Evolutionary conservation across 1,140 invertebrate genomes (phyloP).

Genomic region (Brachionus rotundiformis): DNA sequence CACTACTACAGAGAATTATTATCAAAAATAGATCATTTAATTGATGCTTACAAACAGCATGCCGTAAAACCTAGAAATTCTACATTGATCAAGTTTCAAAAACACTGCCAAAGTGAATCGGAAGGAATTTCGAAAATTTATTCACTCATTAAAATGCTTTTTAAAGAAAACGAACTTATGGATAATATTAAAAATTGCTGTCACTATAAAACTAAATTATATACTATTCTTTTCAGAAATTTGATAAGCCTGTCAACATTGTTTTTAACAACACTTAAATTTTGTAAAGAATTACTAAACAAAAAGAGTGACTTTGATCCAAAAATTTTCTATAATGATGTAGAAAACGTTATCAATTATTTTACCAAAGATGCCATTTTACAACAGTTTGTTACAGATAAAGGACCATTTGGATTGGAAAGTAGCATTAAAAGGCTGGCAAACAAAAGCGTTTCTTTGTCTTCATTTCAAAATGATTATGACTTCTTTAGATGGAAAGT

Average conservation of each 20-base stretch:
- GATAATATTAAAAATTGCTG: slow-evolving; percentile 8
- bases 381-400: neutral
- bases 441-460: slow-evolving; percentile 1
- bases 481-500: slow-evolving; percentile 25
- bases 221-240: neutral
- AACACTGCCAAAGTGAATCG: neutral
- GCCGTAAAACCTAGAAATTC: neutral
- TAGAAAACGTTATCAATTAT: neutral
- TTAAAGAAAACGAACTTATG: slow-evolving; percentile 14
- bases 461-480: slow-evolving; percentile 27
- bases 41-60: neutral
- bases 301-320: neutral
- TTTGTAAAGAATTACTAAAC: neutral
- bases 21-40: slow-evolving; percentile 8
- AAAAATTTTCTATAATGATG: neutral
- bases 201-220: slow-evolving; percentile 7
- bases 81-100: neutral
- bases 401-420: neutral
- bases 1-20: neutral
- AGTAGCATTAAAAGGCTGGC: slow-evolving; percentile 14
- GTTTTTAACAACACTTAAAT: neutral
- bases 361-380: slow-evolving; percentile 18
- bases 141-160: slow-evolving; percentile 6
- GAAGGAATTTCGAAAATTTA: slow-evolving; percentile 16
- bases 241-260: slow-evolving; percentile 1